Evolutionary conservation across 2,797 vertebrate genomes (phyloP).

Genomic region (Gastrophryne carolinensis): DNA sequence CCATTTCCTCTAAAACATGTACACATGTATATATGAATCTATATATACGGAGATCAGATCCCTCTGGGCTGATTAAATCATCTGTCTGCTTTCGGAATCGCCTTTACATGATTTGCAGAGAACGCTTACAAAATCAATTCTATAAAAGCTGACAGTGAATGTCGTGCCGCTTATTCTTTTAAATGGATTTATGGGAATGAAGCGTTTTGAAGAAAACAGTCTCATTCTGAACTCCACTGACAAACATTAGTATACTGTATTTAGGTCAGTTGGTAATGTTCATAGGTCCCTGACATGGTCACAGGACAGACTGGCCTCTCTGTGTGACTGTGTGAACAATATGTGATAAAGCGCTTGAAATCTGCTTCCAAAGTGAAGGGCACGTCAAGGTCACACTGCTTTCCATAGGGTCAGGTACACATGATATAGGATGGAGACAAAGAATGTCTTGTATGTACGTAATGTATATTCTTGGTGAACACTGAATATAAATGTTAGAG

Average conservation of each 20-base stretch:
- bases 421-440: too few species aligned
- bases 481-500: too few species aligned
- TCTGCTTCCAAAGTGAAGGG: not conserved
- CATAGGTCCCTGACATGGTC: not conserved
- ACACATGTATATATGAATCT: conserved; percentile 7
- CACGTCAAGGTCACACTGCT: not conserved
- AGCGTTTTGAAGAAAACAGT: not conserved
- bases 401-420: too few species aligned
- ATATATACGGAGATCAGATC: conserved; percentile 18
- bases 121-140: not conserved
- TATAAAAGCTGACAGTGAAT: not conserved
- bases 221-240: not conserved
- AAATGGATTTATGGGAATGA: not conserved
- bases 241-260: not conserved
- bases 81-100: conserved; percentile 1
- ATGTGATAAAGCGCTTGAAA: not conserved
- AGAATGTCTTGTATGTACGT: too few species aligned
- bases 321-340: not conserved
- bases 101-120: not conserved
- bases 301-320: not conserved
- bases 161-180: not conserved
- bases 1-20: conserved; percentile 16
- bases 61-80: conserved; percentile 36
- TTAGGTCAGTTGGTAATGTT: not conserved
- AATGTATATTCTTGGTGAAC: too few species aligned